phyloP scores from a whole-genome alignment of 2,888 invertebrate genomes.

The Aphidius colemani region DNA sequence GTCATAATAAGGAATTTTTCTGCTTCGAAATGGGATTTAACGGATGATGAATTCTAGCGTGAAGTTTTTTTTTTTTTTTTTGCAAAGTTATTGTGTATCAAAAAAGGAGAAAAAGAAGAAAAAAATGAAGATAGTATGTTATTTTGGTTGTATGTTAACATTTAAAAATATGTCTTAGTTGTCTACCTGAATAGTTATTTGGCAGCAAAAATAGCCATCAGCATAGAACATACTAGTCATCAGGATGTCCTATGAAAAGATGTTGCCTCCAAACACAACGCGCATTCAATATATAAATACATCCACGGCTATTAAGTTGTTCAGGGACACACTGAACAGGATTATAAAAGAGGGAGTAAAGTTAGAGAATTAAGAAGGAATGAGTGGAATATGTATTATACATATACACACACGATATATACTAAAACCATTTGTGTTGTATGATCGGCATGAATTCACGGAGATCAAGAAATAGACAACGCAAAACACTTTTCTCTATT shows the following conservation, averaged over 20 bases:
- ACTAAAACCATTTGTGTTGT: slow-evolving; percentile 52
- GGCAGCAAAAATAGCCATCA: neutral
- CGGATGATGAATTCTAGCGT: neutral
- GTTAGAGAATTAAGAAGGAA: slow-evolving; percentile 23
- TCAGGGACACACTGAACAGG: slow-evolving; percentile 41
- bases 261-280: slow-evolving; percentile 21
- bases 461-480: slow-evolving; percentile 52
- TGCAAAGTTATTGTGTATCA: too few species aligned
- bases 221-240: neutral
- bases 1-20: slow-evolving; percentile 34
- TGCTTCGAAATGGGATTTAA: slow-evolving; percentile 23
- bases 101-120: too few species aligned
- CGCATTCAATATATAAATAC: slow-evolving; percentile 27
- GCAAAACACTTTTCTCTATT: slow-evolving; percentile 33
- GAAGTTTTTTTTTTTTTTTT: too few species aligned
- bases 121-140: neutral
- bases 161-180: slow-evolving; percentile 12
- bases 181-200: slow-evolving; percentile 44
- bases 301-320: slow-evolving; percentile 53
- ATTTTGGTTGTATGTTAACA: neutral
- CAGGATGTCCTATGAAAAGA: slow-evolving; percentile 16
- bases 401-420: slow-evolving; percentile 29
- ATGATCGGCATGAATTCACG: slow-evolving; percentile 57
- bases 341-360: slow-evolving; percentile 14
- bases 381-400: slow-evolving; percentile 11